Evolutionary conservation across 2,888 invertebrate species (phyloP).

Genomic region (Hypolimnas misippus): DNA sequence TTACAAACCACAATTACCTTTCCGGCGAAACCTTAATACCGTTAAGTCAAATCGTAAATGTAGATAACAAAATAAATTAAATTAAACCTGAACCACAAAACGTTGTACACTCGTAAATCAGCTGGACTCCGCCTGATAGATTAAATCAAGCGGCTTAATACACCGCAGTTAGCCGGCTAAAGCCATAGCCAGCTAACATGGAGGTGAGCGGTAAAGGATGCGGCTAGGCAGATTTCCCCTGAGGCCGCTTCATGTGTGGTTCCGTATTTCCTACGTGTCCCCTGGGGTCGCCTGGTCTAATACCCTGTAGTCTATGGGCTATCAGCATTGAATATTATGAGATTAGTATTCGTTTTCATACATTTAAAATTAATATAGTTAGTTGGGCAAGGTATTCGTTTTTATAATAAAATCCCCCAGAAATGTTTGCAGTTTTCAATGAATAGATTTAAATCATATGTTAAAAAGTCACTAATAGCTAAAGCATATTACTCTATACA

Average conservation of each 20-base stretch:
- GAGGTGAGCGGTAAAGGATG: slow-evolving; percentile 5
- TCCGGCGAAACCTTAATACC: not conserved
- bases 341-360: too few relatives aligned
- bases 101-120: not conserved
- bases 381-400: too few relatives aligned
- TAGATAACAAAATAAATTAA: slow-evolving; percentile 7
- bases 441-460: too few relatives aligned
- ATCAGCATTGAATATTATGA: not conserved
- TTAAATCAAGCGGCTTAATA: slow-evolving; percentile 9
- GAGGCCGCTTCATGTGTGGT: slow-evolving; percentile 4
- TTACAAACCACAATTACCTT: not conserved
- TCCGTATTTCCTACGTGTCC: slow-evolving; percentile 1
- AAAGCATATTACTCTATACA: too few relatives aligned
- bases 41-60: not conserved
- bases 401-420: too few relatives aligned
- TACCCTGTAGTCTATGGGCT: not conserved
- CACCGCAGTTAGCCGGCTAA: slow-evolving; percentile 2
- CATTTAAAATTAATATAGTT: too few relatives aligned
- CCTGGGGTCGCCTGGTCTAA: not conserved
- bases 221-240: slow-evolving; percentile 20
- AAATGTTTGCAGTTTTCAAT: too few relatives aligned
- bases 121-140: not conserved
- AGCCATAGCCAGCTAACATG: not conserved
- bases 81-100: slow-evolving; percentile 1
- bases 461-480: too few relatives aligned